Evolutionary conservation across 2,113 vertebrate species (phyloP).

Genomic region (Girardinichthys multiradiatus): DNA sequence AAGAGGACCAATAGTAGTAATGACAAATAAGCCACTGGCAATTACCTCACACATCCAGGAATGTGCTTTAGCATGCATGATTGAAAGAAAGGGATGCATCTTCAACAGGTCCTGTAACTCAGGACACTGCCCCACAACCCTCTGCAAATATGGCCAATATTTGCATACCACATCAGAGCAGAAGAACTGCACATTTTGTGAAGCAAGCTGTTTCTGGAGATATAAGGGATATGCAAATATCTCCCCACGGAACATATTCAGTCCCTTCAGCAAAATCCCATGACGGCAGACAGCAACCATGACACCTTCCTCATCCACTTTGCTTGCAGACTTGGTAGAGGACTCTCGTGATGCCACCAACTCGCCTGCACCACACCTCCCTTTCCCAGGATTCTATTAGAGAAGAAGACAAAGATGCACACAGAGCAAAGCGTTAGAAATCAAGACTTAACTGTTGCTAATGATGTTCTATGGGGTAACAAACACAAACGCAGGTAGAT

Average conservation of each 20-base stretch:
- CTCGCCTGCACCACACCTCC: background rate
- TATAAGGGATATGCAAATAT: background rate
- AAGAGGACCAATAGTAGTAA: background rate
- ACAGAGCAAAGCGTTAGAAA: background rate
- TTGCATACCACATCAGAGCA: background rate
- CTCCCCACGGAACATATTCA: background rate
- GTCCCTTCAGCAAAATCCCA: background rate
- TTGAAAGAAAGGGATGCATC: background rate
- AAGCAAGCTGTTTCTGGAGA: background rate
- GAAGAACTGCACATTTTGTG: background rate
- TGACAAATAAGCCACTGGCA: background rate
- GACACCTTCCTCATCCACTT: background rate
- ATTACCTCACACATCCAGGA: constrained; percentile 19
- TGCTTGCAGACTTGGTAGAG: background rate
- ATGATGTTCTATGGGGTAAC: no score
- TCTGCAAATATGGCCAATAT: background rate
- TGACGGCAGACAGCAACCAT: background rate
- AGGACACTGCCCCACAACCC: background rate
- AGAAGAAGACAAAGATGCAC: background rate
- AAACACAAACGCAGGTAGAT: no score
- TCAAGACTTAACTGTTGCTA: no score
- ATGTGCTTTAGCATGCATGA: constrained; percentile 21
- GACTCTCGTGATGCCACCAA: background rate
- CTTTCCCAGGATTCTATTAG: constrained; percentile 2
- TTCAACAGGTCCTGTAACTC: background rate